A percentile compares a stretch with the other conserved stretches of the same genome.
Conservation (phyloP, 2,113 vertebrate genomes). For the Astatoreochromis straeleni region DNA sequence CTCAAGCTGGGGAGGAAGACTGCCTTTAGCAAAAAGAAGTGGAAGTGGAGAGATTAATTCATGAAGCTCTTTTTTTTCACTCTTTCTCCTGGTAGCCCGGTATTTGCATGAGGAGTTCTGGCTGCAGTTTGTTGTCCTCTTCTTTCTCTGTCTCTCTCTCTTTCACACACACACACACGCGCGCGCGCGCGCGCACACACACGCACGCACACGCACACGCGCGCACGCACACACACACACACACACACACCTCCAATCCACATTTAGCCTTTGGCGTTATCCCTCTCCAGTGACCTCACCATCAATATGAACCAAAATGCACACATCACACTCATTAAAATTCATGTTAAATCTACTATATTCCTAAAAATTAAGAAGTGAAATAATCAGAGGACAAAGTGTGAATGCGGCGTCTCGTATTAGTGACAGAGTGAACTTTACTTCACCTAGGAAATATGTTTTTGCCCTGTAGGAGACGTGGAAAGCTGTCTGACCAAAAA, state of each 20-base stretch:
- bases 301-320: slow-evolving; percentile 44
- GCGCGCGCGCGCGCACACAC: too few relatives aligned
- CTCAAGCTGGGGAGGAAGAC: slow-evolving; percentile 69
- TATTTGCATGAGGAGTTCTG: slow-evolving; percentile 72
- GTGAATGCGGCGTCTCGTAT: not conserved
- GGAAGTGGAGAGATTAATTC: slow-evolving; percentile 74
- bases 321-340: slow-evolving; percentile 42
- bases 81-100: slow-evolving; percentile 12
- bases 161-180: not conserved
- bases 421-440: not conserved
- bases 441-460: not conserved
- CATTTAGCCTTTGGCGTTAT: slow-evolving; percentile 54
- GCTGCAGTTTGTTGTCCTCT: slow-evolving; percentile 71
- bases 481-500: not conserved
- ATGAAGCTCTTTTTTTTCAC: slow-evolving; percentile 43
- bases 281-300: slow-evolving; percentile 34
- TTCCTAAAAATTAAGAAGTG: slow-evolving; percentile 34
- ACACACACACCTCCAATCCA: slow-evolving; percentile 13
- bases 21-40: slow-evolving; percentile 66
- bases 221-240: not conserved
- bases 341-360: slow-evolving; percentile 28
- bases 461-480: not conserved
- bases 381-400: not conserved
- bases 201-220: not conserved
- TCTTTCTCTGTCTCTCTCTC: not conserved